Evolutionary conservation across 2,888 invertebrate species (phyloP).

Genomic region (Mythimna lalbum): DNA sequence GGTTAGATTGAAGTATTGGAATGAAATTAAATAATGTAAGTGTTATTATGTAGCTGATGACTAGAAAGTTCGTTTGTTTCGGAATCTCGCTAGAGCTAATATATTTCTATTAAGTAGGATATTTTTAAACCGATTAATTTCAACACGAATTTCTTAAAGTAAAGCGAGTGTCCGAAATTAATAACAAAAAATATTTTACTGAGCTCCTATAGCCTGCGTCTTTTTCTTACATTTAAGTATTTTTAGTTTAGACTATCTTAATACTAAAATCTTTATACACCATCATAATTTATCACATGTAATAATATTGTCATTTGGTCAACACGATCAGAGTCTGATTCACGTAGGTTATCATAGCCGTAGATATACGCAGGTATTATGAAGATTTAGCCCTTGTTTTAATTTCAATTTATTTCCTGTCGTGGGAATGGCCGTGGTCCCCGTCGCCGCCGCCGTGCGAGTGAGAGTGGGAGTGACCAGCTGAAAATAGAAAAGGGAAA

Average conservation of each 20-base stretch:
- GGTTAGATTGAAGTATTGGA: not conserved
- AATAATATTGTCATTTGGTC: constrained; percentile 53
- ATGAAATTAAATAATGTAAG: constrained; percentile 19
- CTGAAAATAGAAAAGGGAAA: constrained; percentile 70
- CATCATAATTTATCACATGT: constrained; percentile 50
- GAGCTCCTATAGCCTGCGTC: constrained; percentile 39
- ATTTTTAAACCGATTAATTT: constrained; percentile 28
- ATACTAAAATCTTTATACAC: constrained; percentile 20
- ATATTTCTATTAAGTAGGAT: constrained; percentile 5
- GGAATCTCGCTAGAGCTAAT: constrained; percentile 31
- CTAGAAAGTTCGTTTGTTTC: constrained; percentile 61
- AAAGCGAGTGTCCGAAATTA: constrained; percentile 55
- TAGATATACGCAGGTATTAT: not conserved
- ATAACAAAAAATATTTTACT: constrained; percentile 37
- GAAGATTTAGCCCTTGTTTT: not conserved
- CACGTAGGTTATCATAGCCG: not conserved
- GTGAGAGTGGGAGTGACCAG: constrained; percentile 78
- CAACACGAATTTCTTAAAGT: constrained; percentile 30
- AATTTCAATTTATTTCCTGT: constrained; percentile 45
- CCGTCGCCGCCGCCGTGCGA: constrained; percentile 58
- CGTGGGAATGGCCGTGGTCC: constrained; percentile 74
- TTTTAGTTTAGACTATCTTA: constrained; percentile 30
- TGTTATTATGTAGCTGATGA: constrained; percentile 52
- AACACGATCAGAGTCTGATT: constrained; percentile 19
- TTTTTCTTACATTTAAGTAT: constrained; percentile 29